phyloP scores from a whole-genome alignment of 1,140 invertebrate genomes.

The Acromyrmex echinatior region DNA sequence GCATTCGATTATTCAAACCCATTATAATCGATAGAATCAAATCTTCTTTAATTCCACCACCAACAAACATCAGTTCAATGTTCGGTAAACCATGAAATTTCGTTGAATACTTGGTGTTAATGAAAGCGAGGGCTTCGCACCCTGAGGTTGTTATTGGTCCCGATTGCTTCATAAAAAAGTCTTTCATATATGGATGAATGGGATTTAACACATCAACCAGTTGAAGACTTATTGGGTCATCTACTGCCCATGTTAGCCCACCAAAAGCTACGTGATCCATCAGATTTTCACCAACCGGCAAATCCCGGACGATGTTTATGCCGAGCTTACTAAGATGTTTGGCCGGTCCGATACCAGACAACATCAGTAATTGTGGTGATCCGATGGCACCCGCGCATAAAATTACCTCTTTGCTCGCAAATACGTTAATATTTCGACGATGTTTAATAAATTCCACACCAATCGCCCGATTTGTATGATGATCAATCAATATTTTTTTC shows the following conservation, averaged over 20 bases:
- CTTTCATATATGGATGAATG: constrained; percentile 80
- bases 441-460: constrained; percentile 89
- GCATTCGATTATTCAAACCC: constrained; percentile 82
- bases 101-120: constrained; percentile 90
- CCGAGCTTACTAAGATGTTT: constrained; percentile 89
- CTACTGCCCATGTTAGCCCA: constrained; percentile 89
- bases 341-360: constrained; percentile 92
- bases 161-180: constrained; percentile 87
- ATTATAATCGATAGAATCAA: constrained; percentile 87
- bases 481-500: constrained; percentile 91
- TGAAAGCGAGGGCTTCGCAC: constrained; percentile 92
- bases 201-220: constrained; percentile 68
- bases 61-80: constrained; percentile 91
- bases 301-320: constrained; percentile 90
- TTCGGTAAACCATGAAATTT: constrained; percentile 90
- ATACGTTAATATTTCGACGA: constrained; percentile 87
- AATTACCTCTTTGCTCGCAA: constrained; percentile 92
- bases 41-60: constrained; percentile 87
- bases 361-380: constrained; percentile 92
- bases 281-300: constrained; percentile 92
- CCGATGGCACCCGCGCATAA: constrained; percentile 92
- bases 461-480: constrained; percentile 87
- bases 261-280: constrained; percentile 93
- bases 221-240: constrained; percentile 84
- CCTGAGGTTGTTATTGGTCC: constrained; percentile 93